phyloP scores from a whole-genome alignment of 2,113 vertebrate genomes.

The Melanotaenia duboulayi region DNA sequence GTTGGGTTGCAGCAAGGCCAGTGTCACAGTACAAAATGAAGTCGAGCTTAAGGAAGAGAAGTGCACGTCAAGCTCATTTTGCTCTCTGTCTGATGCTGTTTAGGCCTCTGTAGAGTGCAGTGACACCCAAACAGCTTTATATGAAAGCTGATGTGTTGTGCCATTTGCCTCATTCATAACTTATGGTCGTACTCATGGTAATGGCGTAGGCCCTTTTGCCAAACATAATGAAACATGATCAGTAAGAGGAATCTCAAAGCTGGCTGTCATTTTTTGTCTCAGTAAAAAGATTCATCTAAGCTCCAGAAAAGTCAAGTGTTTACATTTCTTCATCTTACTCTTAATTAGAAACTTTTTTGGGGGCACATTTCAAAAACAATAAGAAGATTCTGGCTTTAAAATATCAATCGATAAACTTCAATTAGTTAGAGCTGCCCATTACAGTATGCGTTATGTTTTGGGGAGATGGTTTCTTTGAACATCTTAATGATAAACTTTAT shows the following conservation, averaged over 20 bases:
- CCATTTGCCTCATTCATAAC: conserved; percentile 82
- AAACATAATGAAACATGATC: conserved; percentile 79
- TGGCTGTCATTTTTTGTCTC: conserved; percentile 66
- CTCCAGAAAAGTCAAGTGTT: conserved; percentile 61
- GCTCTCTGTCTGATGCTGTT: conserved; percentile 64
- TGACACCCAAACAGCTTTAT: conserved; percentile 76
- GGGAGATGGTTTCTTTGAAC: conserved; percentile 3
- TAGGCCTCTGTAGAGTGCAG: conserved; percentile 48
- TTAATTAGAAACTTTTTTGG: conserved; percentile 41
- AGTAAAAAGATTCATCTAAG: conserved; percentile 37
- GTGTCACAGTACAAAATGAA: conserved; percentile 67
- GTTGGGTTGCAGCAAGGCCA: conserved; percentile 59
- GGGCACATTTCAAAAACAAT: conserved; percentile 34
- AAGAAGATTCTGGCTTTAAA: conserved; percentile 60
- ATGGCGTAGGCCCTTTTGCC: conserved; percentile 68
- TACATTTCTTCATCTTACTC: conserved; percentile 54
- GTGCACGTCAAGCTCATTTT: conserved; percentile 70
- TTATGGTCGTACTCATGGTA: conserved; percentile 75
- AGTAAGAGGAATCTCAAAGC: conserved; percentile 71
- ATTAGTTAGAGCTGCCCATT: conserved; percentile 39
- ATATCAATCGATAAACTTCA: conserved; percentile 63
- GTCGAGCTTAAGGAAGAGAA: conserved; percentile 70
- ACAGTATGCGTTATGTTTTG: conserved; percentile 7
- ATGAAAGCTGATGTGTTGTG: conserved; percentile 75
- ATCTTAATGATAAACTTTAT: too few relatives aligned